Evolutionary conservation across 2,888 invertebrate species (phyloP), one percentile per base, ranked within the genome.

Genomic region (Dolichomitus sp.): DNA sequence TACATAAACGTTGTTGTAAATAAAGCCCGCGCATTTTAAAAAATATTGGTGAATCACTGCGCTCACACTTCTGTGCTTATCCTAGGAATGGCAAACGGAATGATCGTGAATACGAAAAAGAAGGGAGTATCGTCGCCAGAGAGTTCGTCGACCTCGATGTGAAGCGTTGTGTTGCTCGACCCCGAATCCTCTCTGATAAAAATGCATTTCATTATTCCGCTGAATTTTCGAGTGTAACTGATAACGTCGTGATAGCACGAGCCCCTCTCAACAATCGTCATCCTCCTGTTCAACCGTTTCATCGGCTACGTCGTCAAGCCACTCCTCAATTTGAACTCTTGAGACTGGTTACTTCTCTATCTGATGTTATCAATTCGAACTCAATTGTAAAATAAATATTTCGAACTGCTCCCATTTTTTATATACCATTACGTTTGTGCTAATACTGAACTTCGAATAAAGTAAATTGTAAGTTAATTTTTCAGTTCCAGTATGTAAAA

Each of bases 71-170:
- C 59, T n/a, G n/a, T 2, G 33, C 6, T n/a, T 37, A n/a, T 59
- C 48, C 30, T 45, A 59, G 57, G 42, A 61, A 61, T 19, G 69
- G 40, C 27, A 52, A 70, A 37, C 48, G 30, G 52, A 48, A 48
- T 5, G 40, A 54, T 37, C 54, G 40, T 17, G 14, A 40, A 23
- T 17, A 50, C n/a, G 45, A 73, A 57, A 33, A 69, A 73, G 45
- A 72, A 70, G 77, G 14, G 50, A 37, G 42, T 73, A 81, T 19
- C 52, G 63, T 57, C 52, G 72, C 57, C 19, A 37, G 52, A 69
- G 76, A 81, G 90, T 89, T 88, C 89, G 85, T 88, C 85, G 89
- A 89, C 89, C 89, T 80, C 70, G 63, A 37, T 37, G 69, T 69
- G 61, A 69, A 81, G 70, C 68, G 70, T 69, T 77, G 76, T 80